Evolutionary conservation across 2,113 vertebrate genomes (phyloP).

Genomic region (Podarcis muralis): DNA sequence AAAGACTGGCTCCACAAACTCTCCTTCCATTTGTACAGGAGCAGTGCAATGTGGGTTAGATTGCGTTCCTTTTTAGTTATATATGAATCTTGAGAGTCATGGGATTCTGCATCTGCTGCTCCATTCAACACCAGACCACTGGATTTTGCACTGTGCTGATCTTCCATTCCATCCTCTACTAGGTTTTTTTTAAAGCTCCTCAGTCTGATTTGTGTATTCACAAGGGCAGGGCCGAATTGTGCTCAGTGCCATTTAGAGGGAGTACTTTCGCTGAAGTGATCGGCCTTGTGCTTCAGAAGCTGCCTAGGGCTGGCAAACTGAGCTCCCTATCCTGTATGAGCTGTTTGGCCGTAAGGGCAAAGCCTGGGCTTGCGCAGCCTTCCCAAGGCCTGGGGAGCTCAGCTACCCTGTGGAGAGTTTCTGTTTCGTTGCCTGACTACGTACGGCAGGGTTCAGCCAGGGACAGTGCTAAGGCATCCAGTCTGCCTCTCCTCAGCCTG

Average conservation of each 20-base stretch:
- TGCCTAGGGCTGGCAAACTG: neutral
- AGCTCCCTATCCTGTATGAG: neutral
- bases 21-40: neutral
- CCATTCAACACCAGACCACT: neutral
- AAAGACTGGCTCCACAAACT: neutral
- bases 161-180: neutral
- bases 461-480: neutral
- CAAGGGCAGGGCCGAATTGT: neutral
- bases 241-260: neutral
- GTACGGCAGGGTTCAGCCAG: neutral
- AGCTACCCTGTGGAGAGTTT: conserved; percentile 16
- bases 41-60: neutral
- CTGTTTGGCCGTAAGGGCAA: neutral
- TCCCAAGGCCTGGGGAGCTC: neutral
- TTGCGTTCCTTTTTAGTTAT: neutral
- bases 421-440: conserved; percentile 1
- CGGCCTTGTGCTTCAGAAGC: neutral
- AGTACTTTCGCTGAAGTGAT: neutral
- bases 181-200: neutral
- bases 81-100: neutral
- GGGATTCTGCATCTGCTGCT: neutral
- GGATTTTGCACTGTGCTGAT: neutral
- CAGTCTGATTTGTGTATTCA: neutral
- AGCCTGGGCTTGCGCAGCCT: neutral
- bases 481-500: neutral